Evolutionary conservation across 2,797 vertebrate species (phyloP).

Genomic region (Sebastes oblongus): DNA sequence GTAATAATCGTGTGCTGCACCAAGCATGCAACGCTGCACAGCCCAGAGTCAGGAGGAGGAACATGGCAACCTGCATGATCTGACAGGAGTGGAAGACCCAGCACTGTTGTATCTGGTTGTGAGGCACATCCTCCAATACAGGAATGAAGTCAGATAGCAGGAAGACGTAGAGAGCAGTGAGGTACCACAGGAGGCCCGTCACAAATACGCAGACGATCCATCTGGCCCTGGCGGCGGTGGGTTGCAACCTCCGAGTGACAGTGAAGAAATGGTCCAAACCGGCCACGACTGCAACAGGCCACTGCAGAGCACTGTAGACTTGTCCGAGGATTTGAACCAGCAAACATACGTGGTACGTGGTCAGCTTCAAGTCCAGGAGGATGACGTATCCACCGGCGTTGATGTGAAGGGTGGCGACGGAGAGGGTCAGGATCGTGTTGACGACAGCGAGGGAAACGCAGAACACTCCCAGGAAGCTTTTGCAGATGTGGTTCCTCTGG

Average conservation of each 20-base stretch:
- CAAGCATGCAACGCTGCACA: slow-evolving; percentile 35
- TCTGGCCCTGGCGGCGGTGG: slow-evolving; percentile 15
- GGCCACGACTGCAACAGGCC: slow-evolving; percentile 78
- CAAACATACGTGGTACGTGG: slow-evolving; percentile 85
- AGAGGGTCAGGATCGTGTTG: slow-evolving; percentile 77
- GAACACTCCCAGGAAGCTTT: slow-evolving; percentile 84
- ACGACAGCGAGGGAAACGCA: slow-evolving; percentile 82
- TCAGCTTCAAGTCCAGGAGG: slow-evolving; percentile 79
- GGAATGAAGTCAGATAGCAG: slow-evolving; percentile 46
- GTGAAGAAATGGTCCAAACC: slow-evolving; percentile 81
- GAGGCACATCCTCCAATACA: slow-evolving; percentile 50
- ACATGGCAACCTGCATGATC: slow-evolving; percentile 70
- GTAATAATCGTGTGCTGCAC: not conserved
- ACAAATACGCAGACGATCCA: slow-evolving; percentile 53
- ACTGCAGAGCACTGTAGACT: slow-evolving; percentile 78
- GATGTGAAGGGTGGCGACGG: slow-evolving; percentile 69
- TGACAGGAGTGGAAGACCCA: slow-evolving; percentile 73
- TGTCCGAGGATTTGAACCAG: slow-evolving; percentile 83
- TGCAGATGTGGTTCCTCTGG: slow-evolving; percentile 62
- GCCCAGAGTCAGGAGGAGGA: slow-evolving; percentile 49
- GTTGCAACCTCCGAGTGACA: slow-evolving; percentile 47
- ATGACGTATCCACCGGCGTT: slow-evolving; percentile 66
- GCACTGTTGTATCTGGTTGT: slow-evolving; percentile 65
- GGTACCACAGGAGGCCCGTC: slow-evolving; percentile 77
- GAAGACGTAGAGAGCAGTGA: slow-evolving; percentile 74